phyloP scores from a whole-genome alignment of 2,888 invertebrate genomes.

The Agrotis clavis region DNA sequence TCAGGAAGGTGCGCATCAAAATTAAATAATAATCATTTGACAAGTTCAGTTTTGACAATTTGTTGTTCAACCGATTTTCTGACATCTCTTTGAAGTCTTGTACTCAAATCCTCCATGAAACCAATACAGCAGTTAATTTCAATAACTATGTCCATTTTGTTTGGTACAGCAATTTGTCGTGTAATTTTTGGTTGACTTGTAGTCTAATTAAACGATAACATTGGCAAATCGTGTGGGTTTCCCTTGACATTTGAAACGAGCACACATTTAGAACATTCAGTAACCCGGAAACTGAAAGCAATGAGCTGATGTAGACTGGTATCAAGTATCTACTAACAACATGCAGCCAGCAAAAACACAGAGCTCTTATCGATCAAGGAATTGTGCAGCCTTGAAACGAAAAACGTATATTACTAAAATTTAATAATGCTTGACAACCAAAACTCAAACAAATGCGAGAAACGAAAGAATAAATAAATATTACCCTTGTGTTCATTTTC shows the following conservation, averaged over 20 bases:
- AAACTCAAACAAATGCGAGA: conserved; percentile 16
- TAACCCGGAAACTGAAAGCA: conserved; percentile 39
- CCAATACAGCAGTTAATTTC: neutral
- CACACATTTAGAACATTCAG: conserved; percentile 40
- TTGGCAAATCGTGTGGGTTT: conserved; percentile 47
- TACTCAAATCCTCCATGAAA: neutral
- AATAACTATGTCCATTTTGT: neutral
- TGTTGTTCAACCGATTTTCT: neutral
- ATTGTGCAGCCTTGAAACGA: conserved; percentile 30
- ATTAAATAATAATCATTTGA: conserved; percentile 16
- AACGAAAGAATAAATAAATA: conserved; percentile 9
- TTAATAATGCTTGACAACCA: conserved; percentile 23
- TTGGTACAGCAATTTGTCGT: neutral
- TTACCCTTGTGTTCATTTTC: conserved; percentile 50
- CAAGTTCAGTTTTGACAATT: too few species aligned
- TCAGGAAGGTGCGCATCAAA: conserved; percentile 17
- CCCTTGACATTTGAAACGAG: conserved; percentile 40
- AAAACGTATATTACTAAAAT: conserved; percentile 14
- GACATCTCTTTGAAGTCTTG: too few species aligned
- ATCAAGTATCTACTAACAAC: conserved; percentile 26
- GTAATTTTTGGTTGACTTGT: conserved; percentile 5
- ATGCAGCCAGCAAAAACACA: conserved; percentile 20
- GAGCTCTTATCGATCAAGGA: conserved; percentile 14
- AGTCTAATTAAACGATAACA: conserved; percentile 36
- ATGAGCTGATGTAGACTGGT: conserved; percentile 40